These are phyloP conservation scores for Busseola fusca DNA, from an alignment of 2,888 invertebrate species.

Conservation along the genomic window DNA sequence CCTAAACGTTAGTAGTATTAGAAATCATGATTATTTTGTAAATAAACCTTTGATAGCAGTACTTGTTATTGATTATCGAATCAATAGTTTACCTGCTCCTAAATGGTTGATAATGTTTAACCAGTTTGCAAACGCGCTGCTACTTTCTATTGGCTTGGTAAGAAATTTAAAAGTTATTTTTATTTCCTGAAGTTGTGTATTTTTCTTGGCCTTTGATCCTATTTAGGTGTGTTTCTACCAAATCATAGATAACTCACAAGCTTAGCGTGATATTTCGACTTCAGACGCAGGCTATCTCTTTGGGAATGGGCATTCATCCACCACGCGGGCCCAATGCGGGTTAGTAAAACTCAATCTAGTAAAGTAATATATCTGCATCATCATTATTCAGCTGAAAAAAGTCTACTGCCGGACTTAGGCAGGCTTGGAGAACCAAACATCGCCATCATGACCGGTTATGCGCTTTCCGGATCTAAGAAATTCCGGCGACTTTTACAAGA, in stretches of 20 bases:
- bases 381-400: not conserved
- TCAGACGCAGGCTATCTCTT: not conserved
- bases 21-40: slow-evolving; percentile 34
- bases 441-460: not conserved
- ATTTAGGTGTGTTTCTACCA: not conserved
- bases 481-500: not conserved
- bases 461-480: not conserved
- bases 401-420: not conserved
- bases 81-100: slow-evolving; percentile 21
- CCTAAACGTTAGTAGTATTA: not conserved
- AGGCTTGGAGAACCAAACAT: too few species aligned
- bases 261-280: not conserved
- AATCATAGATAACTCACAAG: too few species aligned
- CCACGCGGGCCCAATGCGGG: not conserved
- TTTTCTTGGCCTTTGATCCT: not conserved
- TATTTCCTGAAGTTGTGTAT: not conserved
- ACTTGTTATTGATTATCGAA: slow-evolving; percentile 25
- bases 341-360: not conserved
- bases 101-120: slow-evolving; percentile 38
- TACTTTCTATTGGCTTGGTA: slow-evolving; percentile 35
- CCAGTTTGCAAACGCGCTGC: slow-evolving; percentile 13
- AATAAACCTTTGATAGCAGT: slow-evolving; percentile 19
- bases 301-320: not conserved
- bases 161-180: slow-evolving; percentile 2
- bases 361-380: not conserved